A percentile compares a stretch with the other conserved stretches of the same genome.
These are phyloP conservation scores for Megalops atlanticus DNA, from an alignment of 2,113 vertebrate genomes.

Conservation along the genomic window DNA sequence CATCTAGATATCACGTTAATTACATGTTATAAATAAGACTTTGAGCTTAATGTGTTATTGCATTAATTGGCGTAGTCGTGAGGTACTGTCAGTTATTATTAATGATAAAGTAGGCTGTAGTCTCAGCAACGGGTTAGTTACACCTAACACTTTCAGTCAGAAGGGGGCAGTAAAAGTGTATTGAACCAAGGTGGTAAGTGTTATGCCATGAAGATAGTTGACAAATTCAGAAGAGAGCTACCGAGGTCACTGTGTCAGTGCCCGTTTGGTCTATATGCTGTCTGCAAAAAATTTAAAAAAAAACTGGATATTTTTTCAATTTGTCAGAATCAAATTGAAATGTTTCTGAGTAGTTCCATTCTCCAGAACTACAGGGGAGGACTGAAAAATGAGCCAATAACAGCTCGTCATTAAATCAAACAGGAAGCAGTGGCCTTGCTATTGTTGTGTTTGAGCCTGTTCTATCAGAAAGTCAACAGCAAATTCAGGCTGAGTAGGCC, in stretches of 20 bases:
- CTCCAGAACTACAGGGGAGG: neutral
- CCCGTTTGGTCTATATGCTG: neutral
- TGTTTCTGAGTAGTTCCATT: neutral
- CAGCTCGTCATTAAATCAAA: slow-evolving; percentile 63
- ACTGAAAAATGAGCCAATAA: slow-evolving; percentile 35
- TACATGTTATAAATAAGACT: too few relatives aligned
- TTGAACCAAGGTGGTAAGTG: too few relatives aligned
- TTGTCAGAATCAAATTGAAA: neutral
- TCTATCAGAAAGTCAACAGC: slow-evolving; percentile 76
- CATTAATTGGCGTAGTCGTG: too few relatives aligned
- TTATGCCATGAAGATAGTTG: too few relatives aligned
- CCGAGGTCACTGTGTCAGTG: neutral
- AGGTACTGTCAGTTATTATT: too few relatives aligned
- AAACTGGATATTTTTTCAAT: neutral
- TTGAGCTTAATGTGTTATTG: too few relatives aligned
- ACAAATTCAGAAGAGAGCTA: neutral
- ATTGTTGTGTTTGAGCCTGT: slow-evolving; percentile 75
- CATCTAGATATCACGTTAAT: too few relatives aligned
- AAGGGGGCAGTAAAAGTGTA: slow-evolving; percentile 24
- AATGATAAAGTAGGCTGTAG: too few relatives aligned
- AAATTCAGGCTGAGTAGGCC: slow-evolving; percentile 56
- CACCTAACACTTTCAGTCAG: neutral
- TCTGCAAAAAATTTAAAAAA: too few relatives aligned
- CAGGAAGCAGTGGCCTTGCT: slow-evolving; percentile 78
- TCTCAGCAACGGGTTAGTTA: neutral